Evolutionary conservation across 2,888 invertebrate genomes (phyloP).

Genomic region (Hermodice carunculata): DNA sequence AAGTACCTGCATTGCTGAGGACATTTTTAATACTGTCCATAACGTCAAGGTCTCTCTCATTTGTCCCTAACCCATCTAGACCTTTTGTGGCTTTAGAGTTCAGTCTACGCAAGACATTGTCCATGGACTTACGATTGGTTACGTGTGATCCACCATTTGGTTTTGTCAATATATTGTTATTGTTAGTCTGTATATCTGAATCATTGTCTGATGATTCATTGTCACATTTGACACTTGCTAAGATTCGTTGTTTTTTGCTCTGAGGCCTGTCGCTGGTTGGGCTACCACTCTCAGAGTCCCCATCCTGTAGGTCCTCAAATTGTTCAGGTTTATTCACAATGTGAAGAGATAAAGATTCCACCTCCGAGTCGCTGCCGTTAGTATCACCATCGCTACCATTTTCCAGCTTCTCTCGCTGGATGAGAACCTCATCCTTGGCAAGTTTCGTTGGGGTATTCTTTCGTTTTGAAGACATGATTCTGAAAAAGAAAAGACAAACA

Average conservation of each 20-base stretch:
- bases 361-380: slow-evolving; percentile 17
- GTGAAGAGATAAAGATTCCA: slow-evolving; percentile 10
- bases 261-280: slow-evolving; percentile 45
- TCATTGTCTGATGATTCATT: slow-evolving; percentile 53
- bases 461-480: slow-evolving; percentile 96
- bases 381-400: slow-evolving; percentile 17
- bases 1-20: slow-evolving; percentile 68
- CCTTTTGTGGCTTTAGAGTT: slow-evolving; percentile 83
- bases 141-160: slow-evolving; percentile 41
- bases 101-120: slow-evolving; percentile 88
- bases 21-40: slow-evolving; percentile 32
- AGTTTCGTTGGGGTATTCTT: slow-evolving; percentile 93
- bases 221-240: slow-evolving; percentile 55
- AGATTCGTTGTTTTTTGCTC: slow-evolving; percentile 58
- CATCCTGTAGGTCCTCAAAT: too few species aligned
- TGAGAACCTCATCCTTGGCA: slow-evolving; percentile 20
- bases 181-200: slow-evolving; percentile 26
- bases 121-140: slow-evolving; percentile 78
- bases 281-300: slow-evolving; percentile 19
- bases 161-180: slow-evolving; percentile 45
- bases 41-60: slow-evolving; percentile 18
- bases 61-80: slow-evolving; percentile 26
- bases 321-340: neutral
- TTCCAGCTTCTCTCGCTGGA: slow-evolving; percentile 5
- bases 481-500: slow-evolving; percentile 3